Evolutionary conservation across 2,888 invertebrate genomes (phyloP).

Genomic region (Diaperis boleti): DNA sequence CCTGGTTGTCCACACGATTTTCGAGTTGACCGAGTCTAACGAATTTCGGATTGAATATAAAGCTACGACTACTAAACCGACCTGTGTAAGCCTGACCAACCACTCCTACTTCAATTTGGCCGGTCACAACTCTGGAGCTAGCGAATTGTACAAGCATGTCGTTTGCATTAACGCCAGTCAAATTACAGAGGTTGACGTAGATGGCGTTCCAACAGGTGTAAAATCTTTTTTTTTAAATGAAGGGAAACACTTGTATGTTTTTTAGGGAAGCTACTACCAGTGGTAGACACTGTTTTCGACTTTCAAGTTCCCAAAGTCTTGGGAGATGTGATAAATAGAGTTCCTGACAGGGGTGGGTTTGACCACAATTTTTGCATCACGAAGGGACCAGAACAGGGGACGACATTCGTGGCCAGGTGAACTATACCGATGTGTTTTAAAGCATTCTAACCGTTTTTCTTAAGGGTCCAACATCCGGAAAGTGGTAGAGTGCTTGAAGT

Average conservation of each 20-base stretch:
- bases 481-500: conserved; percentile 84
- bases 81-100: conserved; percentile 88
- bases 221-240: background rate
- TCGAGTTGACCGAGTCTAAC: conserved; percentile 80
- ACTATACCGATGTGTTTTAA: conserved; percentile 1
- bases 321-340: conserved; percentile 74
- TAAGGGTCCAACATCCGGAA: conserved; percentile 74
- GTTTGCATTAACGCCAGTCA: conserved; percentile 82
- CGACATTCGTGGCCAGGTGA: conserved; percentile 75
- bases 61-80: conserved; percentile 82
- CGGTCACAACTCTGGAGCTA: conserved; percentile 83
- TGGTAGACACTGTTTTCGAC: conserved; percentile 81
- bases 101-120: conserved; percentile 93
- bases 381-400: conserved; percentile 69
- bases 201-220: conserved; percentile 79
- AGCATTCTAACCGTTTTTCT: background rate
- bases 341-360: conserved; percentile 77
- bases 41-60: conserved; percentile 80
- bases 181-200: conserved; percentile 78
- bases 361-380: conserved; percentile 87
- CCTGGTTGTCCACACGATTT: conserved; percentile 77
- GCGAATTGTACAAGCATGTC: conserved; percentile 76
- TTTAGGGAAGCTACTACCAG: conserved; percentile 76
- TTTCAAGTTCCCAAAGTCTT: conserved; percentile 76
- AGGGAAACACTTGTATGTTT: background rate